These are phyloP conservation scores for Campylomormyrus numenius DNA, from an alignment of 2,113 vertebrate species.

Conservation along the genomic window DNA sequence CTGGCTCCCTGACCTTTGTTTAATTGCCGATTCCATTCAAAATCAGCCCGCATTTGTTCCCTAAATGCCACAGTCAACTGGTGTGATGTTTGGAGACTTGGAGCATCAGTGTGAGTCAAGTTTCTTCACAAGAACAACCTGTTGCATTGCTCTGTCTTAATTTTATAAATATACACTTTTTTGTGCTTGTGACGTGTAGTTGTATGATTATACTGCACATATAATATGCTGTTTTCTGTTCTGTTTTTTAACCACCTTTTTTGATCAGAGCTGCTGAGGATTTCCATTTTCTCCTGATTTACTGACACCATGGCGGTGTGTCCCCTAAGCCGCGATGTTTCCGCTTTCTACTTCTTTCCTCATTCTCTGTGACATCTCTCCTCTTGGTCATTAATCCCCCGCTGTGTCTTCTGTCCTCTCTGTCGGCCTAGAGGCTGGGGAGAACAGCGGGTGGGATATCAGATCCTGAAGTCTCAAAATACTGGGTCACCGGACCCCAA, in stretches of 20 bases:
- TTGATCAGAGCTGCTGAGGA: neutral
- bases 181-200: neutral
- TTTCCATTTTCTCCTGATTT: neutral
- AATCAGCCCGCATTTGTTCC: neutral
- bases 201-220: neutral
- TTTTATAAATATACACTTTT: neutral
- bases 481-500: neutral
- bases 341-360: neutral
- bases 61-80: conserved; percentile 1
- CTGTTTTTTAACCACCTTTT: neutral
- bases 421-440: neutral
- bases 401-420: neutral
- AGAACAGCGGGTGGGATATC: neutral
- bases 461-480: neutral
- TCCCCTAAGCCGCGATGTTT: neutral
- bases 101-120: neutral
- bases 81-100: neutral
- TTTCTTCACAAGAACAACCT: neutral
- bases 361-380: neutral
- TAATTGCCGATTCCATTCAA: neutral
- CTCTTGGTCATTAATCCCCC: neutral
- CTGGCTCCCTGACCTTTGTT: neutral
- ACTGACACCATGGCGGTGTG: neutral
- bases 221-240: neutral
- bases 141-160: neutral